Base-by-base conservation (phyloP, 2,797 vertebrate species). In the Hybognathus amarus region DNA sequence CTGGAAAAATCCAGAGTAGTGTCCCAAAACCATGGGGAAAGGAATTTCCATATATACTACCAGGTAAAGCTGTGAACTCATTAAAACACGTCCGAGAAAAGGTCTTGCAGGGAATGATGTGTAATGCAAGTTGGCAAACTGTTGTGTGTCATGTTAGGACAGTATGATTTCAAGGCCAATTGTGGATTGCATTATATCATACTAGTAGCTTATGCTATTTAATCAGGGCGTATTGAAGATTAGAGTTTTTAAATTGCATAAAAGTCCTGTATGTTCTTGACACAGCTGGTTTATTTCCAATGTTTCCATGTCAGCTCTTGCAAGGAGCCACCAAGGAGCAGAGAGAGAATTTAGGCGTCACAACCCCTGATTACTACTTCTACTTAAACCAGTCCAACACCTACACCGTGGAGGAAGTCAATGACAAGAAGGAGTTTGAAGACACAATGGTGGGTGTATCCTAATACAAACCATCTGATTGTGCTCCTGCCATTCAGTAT, bases 321-420 rank as follows among this genome's bases (percentile, higher is more conserved):
- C 86, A 87, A 33, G 96, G 96, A 0, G 94, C 94, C 1, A 92
- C 77, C 0, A 33, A 76, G 12, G 94, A 95, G 77, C 95, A 96
- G 87, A 91, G 93, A 75, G 95, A 96, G 88, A 95, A 96, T 88
- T 90, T 96, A 7, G 96, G 96, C 0, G 79, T 96, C 84, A 96
- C 96, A 1, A 90, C 92, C 27, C 93, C 96, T 0, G 95, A 96
- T 85, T 96, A 96, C 84, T 96, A 96, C 86, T 91, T 74, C 80
- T 96, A 96, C 89, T 93, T 96, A 85, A 96, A 96, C 90, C 96
- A 96, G 75, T 95, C 96, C 2, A 93, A 91, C 15, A 93, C 95
- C 18, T 96, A 93, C 90, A 94, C 93, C 0, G 96, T 96, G 86
- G 96, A 96, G 0, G 96, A 95, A 4, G 47, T 96, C 27, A 90